phyloP scores from a whole-genome alignment of 2,113 vertebrate genomes.

The Microtus ochrogaster region DNA sequence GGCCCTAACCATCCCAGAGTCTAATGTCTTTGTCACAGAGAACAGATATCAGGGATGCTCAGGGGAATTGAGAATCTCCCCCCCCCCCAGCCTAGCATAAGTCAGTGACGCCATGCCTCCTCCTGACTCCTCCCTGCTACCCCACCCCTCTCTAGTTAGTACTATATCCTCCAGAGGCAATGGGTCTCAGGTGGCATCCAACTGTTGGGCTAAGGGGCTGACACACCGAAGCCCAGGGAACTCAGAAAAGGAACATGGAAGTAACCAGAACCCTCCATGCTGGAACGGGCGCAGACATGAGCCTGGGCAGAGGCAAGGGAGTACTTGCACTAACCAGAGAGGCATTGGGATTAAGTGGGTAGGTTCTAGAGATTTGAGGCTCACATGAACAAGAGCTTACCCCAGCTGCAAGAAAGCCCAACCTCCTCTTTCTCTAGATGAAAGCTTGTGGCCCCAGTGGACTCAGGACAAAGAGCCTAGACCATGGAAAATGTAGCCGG shows the following conservation, averaged over 20 bases:
- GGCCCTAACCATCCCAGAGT: neutral
- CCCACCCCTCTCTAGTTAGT: neutral
- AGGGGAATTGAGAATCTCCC: neutral
- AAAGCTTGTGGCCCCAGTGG: slow-evolving; percentile 2
- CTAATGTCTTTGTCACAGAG: neutral
- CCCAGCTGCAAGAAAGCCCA: slow-evolving; percentile 19
- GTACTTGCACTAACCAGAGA: neutral
- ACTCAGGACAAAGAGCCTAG: slow-evolving; percentile 53
- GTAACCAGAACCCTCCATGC: neutral
- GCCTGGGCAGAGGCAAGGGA: neutral
- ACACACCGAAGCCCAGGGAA: neutral
- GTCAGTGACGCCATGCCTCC: neutral
- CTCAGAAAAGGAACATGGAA: slow-evolving; percentile 1
- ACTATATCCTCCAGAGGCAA: neutral
- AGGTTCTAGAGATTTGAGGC: neutral
- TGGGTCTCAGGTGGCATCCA: neutral
- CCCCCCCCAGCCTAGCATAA: neutral
- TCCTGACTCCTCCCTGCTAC: neutral
- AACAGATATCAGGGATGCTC: neutral
- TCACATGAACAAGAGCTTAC: neutral
- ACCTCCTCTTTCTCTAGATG: slow-evolving; percentile 55
- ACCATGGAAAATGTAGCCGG: slow-evolving; percentile 34
- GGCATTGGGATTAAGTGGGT: neutral
- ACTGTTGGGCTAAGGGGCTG: neutral
- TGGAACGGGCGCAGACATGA: neutral